These are phyloP conservation scores for Mylabris sibirica DNA, from an alignment of 2,888 invertebrate genomes.

Conservation along the genomic window DNA sequence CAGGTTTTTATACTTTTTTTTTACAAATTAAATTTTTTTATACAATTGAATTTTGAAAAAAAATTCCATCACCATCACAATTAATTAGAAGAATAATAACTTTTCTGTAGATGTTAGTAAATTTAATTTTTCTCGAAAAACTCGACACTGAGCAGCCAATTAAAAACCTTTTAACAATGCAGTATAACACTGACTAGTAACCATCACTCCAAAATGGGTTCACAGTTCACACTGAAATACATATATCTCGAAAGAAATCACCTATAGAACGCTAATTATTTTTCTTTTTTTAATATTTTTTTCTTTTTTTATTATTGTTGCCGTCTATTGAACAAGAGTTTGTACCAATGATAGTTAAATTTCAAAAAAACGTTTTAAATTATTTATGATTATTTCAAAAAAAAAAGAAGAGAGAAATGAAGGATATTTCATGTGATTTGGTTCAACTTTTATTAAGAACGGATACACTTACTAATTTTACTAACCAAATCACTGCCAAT, in stretches of 20 bases:
- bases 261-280: constrained; percentile 42
- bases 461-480: constrained; percentile 22
- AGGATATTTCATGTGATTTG: constrained; percentile 31
- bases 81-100: background rate
- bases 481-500: constrained; percentile 11
- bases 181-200: constrained; percentile 60
- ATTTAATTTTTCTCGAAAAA: constrained; percentile 2
- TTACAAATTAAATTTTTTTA: constrained; percentile 14
- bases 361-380: constrained; percentile 54
- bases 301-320: background rate
- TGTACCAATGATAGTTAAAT: constrained; percentile 49
- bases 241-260: constrained; percentile 40
- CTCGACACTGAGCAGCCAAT: constrained; percentile 46
- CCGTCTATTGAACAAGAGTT: constrained; percentile 50
- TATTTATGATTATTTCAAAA: constrained; percentile 37
- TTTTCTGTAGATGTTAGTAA: constrained; percentile 1
- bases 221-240: constrained; percentile 56
- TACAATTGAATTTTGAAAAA: constrained; percentile 16
- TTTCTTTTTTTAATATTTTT: constrained; percentile 29
- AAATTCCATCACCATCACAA: constrained; percentile 12
- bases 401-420: background rate
- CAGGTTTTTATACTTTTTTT: constrained; percentile 27
- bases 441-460: constrained; percentile 39
- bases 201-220: constrained; percentile 50
- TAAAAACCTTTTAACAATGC: constrained; percentile 49